Evolutionary conservation across 2,797 vertebrate species (phyloP).

Genomic region (Poecile montanus): DNA sequence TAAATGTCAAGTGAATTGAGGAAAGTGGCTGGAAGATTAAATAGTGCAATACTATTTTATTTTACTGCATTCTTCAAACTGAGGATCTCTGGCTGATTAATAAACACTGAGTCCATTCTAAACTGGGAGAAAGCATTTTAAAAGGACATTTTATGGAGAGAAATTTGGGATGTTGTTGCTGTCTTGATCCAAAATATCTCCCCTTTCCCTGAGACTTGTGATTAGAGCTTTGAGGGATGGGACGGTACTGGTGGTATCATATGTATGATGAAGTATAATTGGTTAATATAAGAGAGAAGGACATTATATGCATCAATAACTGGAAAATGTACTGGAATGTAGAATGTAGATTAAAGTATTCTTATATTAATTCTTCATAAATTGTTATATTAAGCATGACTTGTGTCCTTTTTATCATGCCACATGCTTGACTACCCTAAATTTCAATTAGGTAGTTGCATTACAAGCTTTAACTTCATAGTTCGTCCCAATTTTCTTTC

Average conservation of each 20-base stretch:
- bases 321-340: background rate
- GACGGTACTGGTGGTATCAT: accelerated
- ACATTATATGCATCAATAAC: background rate
- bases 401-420: background rate
- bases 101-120: background rate
- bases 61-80: background rate
- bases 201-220: background rate
- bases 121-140: background rate
- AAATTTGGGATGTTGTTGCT: background rate
- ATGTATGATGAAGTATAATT: background rate
- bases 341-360: background rate
- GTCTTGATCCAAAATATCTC: background rate
- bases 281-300: background rate
- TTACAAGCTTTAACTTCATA: background rate
- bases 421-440: background rate
- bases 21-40: background rate
- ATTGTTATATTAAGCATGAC: background rate
- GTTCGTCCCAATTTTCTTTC: background rate
- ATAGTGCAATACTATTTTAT: background rate
- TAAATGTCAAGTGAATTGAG: background rate
- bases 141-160: background rate
- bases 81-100: background rate
- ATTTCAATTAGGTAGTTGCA: constrained; percentile 16
- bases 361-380: background rate
- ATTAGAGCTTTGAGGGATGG: background rate